Evolutionary conservation across 2,888 invertebrate genomes (phyloP), one percentile per base, ranked within the genome.

Genomic region (Ernsta delagoae): DNA sequence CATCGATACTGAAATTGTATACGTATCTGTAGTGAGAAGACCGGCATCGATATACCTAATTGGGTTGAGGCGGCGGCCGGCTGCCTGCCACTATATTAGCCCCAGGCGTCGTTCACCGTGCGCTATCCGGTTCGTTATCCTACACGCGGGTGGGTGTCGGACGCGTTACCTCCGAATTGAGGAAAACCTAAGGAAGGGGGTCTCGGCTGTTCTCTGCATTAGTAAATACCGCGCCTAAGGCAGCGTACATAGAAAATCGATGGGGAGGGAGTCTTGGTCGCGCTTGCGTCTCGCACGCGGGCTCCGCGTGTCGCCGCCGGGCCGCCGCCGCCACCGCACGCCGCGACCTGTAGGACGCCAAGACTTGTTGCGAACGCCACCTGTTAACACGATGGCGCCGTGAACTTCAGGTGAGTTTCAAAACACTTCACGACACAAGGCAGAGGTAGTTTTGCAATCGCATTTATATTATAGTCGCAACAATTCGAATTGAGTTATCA

Each of bases 291-390:
- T 66, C 61, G 65, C 73, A 73, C 65, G 72, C 57, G 67, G 45
- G 70, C 71, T 72, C 73, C 75, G 73, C 76, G 78, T 81, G 82
- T 79, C 72, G 79, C 70, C 74, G 75, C 77, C 77, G 87, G 83
- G 84, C 88, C 89, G 88, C 87, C 80, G 82, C 78, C 76, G 80
- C 71, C 79, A 75, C 80, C 79, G 86, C 84, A 86, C 80, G 83
- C 86, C 82, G 82, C 77, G 79, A 84, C 82, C 85, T 86, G 86
- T 85, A 87, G 87, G 82, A 76, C 81, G 81, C 39, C 83, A 78
- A 78, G 86, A 91, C 91, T 89, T 91, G 90, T 92, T 92, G 92
- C 88, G 77, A 86, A 80, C 82, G 79, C 86, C 90, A 91, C 90
- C 91, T 91, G 89, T 89, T 89, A 88, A 87, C 90, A 80, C 82